Percentiles rank a stretch among this genome's conserved stretches.
Conservation (phyloP, 2,113 vertebrate genomes). For the Peromyscus leucopus region DNA sequence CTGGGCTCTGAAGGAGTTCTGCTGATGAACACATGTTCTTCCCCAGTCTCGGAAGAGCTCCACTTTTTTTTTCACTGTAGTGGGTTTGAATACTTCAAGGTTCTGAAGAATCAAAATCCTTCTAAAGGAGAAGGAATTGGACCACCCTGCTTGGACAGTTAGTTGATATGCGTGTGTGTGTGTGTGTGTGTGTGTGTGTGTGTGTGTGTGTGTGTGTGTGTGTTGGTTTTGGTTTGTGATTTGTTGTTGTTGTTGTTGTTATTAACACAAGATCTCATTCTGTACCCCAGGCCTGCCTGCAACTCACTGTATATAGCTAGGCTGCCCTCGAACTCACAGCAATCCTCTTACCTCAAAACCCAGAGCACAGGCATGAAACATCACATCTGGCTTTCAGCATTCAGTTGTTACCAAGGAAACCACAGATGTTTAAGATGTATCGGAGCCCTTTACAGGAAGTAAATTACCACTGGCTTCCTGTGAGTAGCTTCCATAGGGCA, state of each 20-base stretch:
- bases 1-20: not conserved
- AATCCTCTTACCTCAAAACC: not conserved
- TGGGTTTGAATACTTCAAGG: not conserved
- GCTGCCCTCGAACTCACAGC: not conserved
- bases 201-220: not conserved
- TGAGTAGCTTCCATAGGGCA: not conserved
- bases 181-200: not conserved
- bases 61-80: not conserved
- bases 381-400: not conserved
- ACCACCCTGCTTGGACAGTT: not conserved
- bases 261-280: not conserved
- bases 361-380: not conserved
- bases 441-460: not conserved
- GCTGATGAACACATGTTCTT: not conserved
- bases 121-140: conserved; percentile 19
- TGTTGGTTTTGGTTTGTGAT: not conserved
- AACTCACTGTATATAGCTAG: not conserved
- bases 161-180: not conserved
- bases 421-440: not conserved
- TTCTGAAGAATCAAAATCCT: not conserved
- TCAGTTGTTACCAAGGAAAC: not conserved
- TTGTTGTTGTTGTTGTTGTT: not conserved
- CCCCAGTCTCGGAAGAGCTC: not conserved
- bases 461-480: not conserved
- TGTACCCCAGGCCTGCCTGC: not conserved